Conservation (phyloP, 2,888 invertebrate genomes). For the Scelioninae gen. 1 region DNA sequence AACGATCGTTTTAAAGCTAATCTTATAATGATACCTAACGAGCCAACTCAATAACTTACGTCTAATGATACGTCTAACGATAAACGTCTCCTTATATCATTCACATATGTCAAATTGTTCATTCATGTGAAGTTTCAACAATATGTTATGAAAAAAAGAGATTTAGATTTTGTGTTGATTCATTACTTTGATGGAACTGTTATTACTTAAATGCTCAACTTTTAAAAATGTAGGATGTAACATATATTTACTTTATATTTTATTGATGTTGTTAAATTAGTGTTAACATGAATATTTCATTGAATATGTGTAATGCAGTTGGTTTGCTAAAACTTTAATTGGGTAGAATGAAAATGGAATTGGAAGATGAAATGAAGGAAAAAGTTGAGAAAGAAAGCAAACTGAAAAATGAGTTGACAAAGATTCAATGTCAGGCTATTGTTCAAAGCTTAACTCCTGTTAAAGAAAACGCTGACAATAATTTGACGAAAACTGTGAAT, state of each 20-base stretch:
- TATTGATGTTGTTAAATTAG: too few relatives aligned
- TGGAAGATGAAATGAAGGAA: background rate
- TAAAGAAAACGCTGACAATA: background rate
- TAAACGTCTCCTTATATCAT: slow-evolving; percentile 16
- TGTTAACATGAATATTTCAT: too few relatives aligned
- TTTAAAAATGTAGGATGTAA: too few relatives aligned
- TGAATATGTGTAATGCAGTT: too few relatives aligned
- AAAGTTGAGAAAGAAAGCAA: background rate
- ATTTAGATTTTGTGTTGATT: slow-evolving; percentile 17
- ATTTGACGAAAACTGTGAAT: background rate
- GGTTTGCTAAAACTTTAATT: too few relatives aligned
- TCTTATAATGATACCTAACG: slow-evolving; percentile 66
- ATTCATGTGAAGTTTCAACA: slow-evolving; percentile 23
- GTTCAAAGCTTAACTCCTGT: background rate
- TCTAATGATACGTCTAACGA: slow-evolving; percentile 74
- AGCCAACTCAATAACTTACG: slow-evolving; percentile 74
- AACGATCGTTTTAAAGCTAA: slow-evolving; percentile 64
- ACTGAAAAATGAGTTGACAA: slow-evolving; percentile 5
- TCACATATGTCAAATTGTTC: slow-evolving; percentile 28
- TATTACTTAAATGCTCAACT: background rate
- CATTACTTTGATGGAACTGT: background rate
- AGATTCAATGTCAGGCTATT: background rate
- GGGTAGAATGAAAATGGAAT: too few relatives aligned
- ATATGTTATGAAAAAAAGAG: slow-evolving; percentile 15
- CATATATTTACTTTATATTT: too few relatives aligned